phyloP scores from a whole-genome alignment of 2,888 invertebrate species.

The Nemotelus nigrinus region DNA sequence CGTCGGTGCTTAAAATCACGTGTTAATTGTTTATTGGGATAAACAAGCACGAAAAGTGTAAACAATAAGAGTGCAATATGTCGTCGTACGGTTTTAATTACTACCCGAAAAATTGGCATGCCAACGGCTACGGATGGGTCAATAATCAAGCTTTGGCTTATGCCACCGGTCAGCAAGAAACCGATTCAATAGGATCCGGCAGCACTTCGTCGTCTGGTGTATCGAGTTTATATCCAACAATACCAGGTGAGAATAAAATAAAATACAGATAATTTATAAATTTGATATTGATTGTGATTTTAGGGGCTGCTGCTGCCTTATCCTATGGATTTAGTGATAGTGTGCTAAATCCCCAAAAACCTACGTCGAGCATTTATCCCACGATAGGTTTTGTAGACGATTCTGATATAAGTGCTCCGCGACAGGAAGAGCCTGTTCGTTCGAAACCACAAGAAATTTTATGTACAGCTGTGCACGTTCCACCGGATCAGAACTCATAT shows the following conservation, averaged over 20 bases:
- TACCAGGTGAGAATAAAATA: constrained; percentile 29
- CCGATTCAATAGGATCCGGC: constrained; percentile 22
- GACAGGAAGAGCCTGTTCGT: constrained; percentile 57
- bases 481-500: constrained; percentile 61
- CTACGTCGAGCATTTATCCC: constrained; percentile 52
- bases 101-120: constrained; percentile 63
- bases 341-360: constrained; percentile 52
- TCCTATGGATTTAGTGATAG: constrained; percentile 41
- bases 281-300: constrained; percentile 5
- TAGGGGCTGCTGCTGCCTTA: constrained; percentile 25
- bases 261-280: background rate
- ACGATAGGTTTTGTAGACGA: constrained; percentile 54
- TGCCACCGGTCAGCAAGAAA: constrained; percentile 44
- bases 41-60: background rate
- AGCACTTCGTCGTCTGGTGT: constrained; percentile 16
- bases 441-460: constrained; percentile 59
- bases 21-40: background rate
- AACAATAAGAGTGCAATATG: background rate
- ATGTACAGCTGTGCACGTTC: constrained; percentile 61
- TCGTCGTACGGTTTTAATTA: constrained; percentile 50
- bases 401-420: constrained; percentile 55
- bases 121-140: constrained; percentile 62
- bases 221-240: constrained; percentile 50
- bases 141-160: constrained; percentile 62
- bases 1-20: background rate